Conservation (phyloP, 64 coral and sea anemone species). For the Montipora capricornis region DNA sequence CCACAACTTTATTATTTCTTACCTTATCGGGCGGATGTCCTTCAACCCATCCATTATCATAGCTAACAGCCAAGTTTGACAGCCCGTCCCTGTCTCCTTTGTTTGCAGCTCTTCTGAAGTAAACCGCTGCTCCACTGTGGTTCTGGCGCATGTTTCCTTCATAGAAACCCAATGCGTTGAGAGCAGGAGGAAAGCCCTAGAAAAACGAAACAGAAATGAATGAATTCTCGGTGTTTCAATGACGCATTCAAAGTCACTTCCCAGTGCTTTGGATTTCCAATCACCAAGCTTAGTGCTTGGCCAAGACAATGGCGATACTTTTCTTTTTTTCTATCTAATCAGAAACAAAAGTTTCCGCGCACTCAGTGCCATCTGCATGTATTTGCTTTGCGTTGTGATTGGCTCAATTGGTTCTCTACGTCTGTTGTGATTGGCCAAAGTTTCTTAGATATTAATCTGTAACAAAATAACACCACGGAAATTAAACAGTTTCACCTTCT, state of each 20-base stretch:
- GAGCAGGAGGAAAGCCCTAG: constrained; percentile 88
- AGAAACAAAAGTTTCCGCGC: too few relatives aligned
- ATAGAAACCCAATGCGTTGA: constrained; percentile 92
- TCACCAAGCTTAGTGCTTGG: too few relatives aligned
- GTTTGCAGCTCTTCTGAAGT: constrained; percentile 78
- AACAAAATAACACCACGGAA: too few relatives aligned
- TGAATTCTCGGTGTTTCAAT: not conserved
- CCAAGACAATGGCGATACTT: too few relatives aligned
- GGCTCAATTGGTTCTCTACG: not conserved
- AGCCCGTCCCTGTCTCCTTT: constrained; percentile 88
- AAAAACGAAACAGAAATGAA: not conserved
- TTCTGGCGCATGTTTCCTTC: constrained; percentile 90
- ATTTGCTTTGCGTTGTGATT: not conserved
- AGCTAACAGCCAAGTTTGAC: constrained; percentile 80
- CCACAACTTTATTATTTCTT: not conserved
- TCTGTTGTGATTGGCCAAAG: not conserved
- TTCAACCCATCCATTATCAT: constrained; percentile 82
- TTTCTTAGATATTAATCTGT: too few relatives aligned
- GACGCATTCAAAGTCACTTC: not conserved
- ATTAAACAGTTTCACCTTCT: too few relatives aligned
- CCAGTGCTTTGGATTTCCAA: too few relatives aligned
- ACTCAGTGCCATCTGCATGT: not conserved
- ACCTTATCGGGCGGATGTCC: constrained; percentile 79
- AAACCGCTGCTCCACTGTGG: constrained; percentile 70
- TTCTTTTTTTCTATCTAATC: too few relatives aligned